Conservation (phyloP, 2,888 invertebrate species). For the Drosophila macrothrix region DNA sequence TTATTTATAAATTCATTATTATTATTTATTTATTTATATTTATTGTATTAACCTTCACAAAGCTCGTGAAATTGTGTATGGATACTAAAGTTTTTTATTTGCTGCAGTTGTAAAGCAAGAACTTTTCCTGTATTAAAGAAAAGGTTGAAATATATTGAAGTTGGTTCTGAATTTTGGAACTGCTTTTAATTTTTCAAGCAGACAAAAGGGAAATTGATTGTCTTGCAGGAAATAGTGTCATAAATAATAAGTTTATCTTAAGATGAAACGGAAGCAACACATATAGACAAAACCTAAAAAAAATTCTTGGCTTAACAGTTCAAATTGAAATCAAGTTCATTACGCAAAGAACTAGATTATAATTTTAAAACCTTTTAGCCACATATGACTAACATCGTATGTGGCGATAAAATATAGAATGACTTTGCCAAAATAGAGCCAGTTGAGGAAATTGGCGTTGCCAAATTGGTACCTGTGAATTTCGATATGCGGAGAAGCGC, state of each 20-base stretch:
- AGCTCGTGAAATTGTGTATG: neutral
- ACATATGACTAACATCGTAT: neutral
- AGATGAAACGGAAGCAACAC: slow-evolving; percentile 18
- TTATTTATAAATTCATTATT: neutral
- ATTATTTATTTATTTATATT: neutral
- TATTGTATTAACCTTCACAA: neutral
- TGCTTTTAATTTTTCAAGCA: neutral
- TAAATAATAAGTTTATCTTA: neutral
- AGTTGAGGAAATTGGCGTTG: slow-evolving; percentile 44
- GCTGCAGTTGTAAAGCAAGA: slow-evolving; percentile 30
- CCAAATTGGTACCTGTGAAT: slow-evolving; percentile 34
- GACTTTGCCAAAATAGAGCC: slow-evolving; percentile 11
- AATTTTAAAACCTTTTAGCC: neutral
- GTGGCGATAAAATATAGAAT: slow-evolving; percentile 5
- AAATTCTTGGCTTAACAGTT: neutral
- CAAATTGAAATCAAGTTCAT: neutral
- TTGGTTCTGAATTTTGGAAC: neutral
- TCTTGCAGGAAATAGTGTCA: slow-evolving; percentile 8
- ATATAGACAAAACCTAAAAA: neutral
- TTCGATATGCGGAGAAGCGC: slow-evolving; percentile 24
- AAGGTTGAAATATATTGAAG: neutral
- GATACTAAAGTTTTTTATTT: neutral
- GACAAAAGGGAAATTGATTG: neutral
- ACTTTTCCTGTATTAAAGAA: neutral
- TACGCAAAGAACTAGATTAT: slow-evolving; percentile 6